Conservation (phyloP, 2,113 vertebrate species). For the Cyprinodon variegatus region DNA sequence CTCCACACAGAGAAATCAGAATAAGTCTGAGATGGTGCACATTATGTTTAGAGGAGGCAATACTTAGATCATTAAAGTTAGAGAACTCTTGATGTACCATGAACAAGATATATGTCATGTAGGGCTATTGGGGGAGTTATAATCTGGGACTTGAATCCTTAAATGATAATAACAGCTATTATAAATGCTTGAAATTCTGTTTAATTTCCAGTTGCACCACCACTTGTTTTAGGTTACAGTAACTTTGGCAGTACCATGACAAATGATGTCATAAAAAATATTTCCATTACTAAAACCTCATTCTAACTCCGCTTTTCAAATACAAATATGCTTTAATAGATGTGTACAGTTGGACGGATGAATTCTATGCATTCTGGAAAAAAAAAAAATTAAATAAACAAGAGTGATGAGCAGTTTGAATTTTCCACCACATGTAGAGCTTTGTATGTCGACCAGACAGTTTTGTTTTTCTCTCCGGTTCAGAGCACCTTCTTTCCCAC, state of each 20-base stretch:
- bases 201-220: too few species aligned
- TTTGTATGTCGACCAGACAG: neutral
- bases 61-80: slow-evolving; percentile 19
- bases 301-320: too few species aligned
- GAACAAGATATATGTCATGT: slow-evolving; percentile 8
- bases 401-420: neutral
- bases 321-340: too few species aligned
- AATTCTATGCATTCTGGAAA: too few species aligned
- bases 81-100: slow-evolving; percentile 16
- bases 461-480: neutral
- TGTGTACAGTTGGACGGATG: too few species aligned
- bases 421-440: neutral
- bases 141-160: slow-evolving; percentile 36
- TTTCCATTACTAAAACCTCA: too few species aligned
- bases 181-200: too few species aligned
- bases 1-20: slow-evolving; percentile 16
- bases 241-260: too few species aligned
- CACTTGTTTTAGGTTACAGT: too few species aligned
- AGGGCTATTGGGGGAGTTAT: neutral
- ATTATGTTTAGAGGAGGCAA: slow-evolving; percentile 23
- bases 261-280: too few species aligned
- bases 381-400: too few species aligned
- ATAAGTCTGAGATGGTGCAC: slow-evolving; percentile 11
- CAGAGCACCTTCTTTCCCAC: neutral
- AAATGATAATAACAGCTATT: slow-evolving; percentile 16